Percentiles rank a stretch among this genome's conserved stretches.
Conservation (phyloP, 2,113 vertebrate species). For the Pampusana beccarii region DNA sequence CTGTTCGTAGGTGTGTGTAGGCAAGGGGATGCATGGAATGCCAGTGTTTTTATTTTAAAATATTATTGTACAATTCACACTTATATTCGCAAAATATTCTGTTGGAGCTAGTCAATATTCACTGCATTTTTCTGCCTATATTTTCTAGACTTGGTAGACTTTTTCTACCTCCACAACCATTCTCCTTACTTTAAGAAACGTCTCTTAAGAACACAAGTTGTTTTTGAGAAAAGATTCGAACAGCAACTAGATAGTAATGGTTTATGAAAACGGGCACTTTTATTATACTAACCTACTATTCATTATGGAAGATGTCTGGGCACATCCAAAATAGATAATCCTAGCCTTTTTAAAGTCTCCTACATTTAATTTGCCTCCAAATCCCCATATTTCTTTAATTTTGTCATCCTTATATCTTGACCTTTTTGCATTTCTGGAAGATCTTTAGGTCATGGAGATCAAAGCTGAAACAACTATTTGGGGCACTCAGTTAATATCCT, state of each 20-base stretch:
- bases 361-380: not conserved
- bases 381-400: not conserved
- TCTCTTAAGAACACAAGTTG: not conserved
- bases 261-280: not conserved
- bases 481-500: not conserved
- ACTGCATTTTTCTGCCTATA: not conserved
- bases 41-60: conserved; percentile 27
- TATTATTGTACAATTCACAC: not conserved
- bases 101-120: not conserved
- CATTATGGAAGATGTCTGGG: not conserved
- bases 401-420: not conserved
- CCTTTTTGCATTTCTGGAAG: not conserved
- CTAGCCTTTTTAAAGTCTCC: not conserved
- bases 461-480: not conserved
- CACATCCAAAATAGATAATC: not conserved
- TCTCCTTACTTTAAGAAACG: not conserved
- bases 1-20: conserved; percentile 1
- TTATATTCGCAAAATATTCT: not conserved
- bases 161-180: not conserved
- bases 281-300: not conserved
- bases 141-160: not conserved
- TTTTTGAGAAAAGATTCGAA: not conserved
- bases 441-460: not conserved
- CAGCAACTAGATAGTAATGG: not conserved
- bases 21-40: conserved; percentile 14